Conservation (phyloP, 2,888 invertebrate species). For the Yponomeuta evonymella region DNA sequence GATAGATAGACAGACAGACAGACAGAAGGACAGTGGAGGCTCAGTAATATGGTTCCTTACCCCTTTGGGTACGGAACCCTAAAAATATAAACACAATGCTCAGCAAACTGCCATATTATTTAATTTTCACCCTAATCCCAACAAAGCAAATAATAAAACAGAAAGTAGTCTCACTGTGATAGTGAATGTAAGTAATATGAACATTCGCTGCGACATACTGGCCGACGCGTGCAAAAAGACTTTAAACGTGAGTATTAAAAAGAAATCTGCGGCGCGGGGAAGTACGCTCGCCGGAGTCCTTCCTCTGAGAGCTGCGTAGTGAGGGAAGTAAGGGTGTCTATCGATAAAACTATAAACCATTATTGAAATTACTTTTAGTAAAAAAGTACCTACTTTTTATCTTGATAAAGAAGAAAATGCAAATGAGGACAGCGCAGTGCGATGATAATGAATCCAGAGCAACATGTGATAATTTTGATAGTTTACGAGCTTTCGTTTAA, state of each 20-base stretch:
- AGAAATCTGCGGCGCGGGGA: conserved; percentile 63
- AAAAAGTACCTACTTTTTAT: background rate
- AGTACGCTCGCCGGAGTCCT: conserved; percentile 31
- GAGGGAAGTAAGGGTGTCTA: background rate
- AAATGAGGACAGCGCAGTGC: too few relatives aligned
- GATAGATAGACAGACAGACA: too few relatives aligned
- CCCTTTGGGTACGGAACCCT: too few relatives aligned
- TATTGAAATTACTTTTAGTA: background rate
- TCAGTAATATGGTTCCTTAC: too few relatives aligned
- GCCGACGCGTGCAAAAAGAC: conserved; percentile 38
- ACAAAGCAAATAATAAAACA: background rate
- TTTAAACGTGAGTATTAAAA: conserved; percentile 73
- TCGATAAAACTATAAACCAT: background rate
- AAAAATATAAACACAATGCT: background rate
- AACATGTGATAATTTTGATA: too few relatives aligned
- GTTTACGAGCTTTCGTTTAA: too few relatives aligned
- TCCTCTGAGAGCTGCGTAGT: conserved; percentile 22
- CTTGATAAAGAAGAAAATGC: too few relatives aligned
- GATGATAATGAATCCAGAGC: too few relatives aligned
- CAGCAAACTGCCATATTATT: background rate
- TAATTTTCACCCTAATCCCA: conserved; percentile 17
- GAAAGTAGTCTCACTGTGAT: background rate
- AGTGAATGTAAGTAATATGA: conserved; percentile 8
- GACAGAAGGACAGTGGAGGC: too few relatives aligned
- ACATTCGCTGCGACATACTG: conserved; percentile 7